Evolutionary conservation across 2,113 vertebrate species (phyloP), one percentile per base, ranked within the genome.

Genomic region (Gambusia affinis): DNA sequence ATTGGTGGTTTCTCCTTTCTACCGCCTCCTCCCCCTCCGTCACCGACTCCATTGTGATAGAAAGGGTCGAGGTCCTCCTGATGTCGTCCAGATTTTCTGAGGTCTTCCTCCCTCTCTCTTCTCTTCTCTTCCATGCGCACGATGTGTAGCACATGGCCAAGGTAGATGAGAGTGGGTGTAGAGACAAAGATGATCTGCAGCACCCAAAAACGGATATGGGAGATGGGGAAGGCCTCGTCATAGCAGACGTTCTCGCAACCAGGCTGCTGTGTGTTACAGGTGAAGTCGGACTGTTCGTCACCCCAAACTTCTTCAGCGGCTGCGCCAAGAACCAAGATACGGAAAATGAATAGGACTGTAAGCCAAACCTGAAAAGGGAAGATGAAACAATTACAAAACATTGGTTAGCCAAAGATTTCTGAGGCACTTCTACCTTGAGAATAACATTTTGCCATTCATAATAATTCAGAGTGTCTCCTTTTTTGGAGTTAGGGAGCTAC

Each of bases 131-230:
- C 96, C 96, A 95, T 95, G 88, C 96, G 95, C 82, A 97, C 95
- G 5, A 97, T 94, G 91, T 98, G 96, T 85, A 98, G 93, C 86
- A 97, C 97, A 4, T 98, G 96, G 75, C 96, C 97, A 93, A 98
- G 91, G 90, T 98, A 98, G 90, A 98, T 96, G 83, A 98, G 96
- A 8, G 96, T 97, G 64, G 97, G 97, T 28, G 96, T 97, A 82
- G 96, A 98, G 62, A 98, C 96, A 24, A 97, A 97, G 93, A 98
- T 97, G 90, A 98, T 98, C 93, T 98, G 97, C 87, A 98, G 95
- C 87, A 97, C 97, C 97, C 97, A 98, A 95, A 98, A 98, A 89
- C 97, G 97, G 73, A 97, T 95, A 93, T 98, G 97, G 24, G 97
- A 98, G 90, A 98, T 98, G 72, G 97, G 97, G 91, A 98, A 98